These are phyloP conservation scores for Pterophyllum scalare DNA, from an alignment of 2,113 vertebrate species.

Conservation along the genomic window DNA sequence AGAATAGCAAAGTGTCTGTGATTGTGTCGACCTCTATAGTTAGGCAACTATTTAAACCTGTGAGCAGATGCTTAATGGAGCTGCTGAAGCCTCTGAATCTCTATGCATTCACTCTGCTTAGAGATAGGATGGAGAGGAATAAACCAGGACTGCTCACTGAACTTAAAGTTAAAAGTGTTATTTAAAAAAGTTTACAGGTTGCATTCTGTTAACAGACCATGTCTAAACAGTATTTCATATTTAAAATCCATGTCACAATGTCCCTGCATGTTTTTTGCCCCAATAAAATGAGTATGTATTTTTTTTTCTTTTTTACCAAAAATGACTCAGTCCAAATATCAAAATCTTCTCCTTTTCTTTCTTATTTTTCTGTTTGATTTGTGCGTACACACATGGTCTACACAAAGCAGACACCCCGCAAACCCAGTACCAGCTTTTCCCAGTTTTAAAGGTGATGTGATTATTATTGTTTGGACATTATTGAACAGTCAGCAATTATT, in stretches of 20 bases:
- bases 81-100: neutral
- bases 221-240: neutral
- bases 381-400: neutral
- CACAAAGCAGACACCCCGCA: neutral
- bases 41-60: neutral
- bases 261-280: neutral
- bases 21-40: neutral
- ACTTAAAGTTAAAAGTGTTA: neutral
- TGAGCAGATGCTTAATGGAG: conserved; percentile 30
- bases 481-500: neutral
- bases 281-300: no score
- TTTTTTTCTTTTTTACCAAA: no score
- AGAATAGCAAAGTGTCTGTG: conserved; percentile 17
- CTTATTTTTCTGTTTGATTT: neutral
- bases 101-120: neutral
- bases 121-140: neutral
- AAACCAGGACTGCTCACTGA: neutral
- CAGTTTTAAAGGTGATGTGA: neutral
- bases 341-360: neutral
- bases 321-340: no score
- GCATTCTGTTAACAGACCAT: neutral
- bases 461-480: neutral
- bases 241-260: neutral
- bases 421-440: neutral
- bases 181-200: neutral